Evolutionary conservation across 2,113 vertebrate species (phyloP).

Genomic region (Sula dactylatra): DNA sequence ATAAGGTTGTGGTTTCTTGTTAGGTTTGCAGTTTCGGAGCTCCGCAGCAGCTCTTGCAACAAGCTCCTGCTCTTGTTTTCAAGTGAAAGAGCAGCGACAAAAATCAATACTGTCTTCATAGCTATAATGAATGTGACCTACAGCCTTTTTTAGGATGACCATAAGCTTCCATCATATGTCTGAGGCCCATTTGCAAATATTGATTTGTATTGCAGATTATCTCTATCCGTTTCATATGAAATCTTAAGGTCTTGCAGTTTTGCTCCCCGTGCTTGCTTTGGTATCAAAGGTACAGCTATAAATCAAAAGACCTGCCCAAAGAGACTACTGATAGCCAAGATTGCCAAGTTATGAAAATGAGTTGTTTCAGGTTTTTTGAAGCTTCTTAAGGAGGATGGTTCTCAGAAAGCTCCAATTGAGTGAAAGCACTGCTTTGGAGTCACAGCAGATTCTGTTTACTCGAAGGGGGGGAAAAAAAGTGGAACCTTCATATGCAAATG

Average conservation of each 20-base stretch:
- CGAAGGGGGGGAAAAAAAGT: constrained; percentile 1
- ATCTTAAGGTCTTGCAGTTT: constrained; percentile 15
- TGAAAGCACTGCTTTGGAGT: constrained; percentile 55
- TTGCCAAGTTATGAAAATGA: background rate
- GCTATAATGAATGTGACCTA: constrained; percentile 29
- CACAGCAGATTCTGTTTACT: constrained; percentile 68
- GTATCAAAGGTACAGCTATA: constrained; percentile 1
- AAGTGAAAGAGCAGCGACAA: background rate
- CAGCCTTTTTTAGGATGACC: constrained; percentile 36
- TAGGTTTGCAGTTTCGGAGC: background rate
- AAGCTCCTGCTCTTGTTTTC: background rate
- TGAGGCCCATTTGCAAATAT: constrained; percentile 43
- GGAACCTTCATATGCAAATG: constrained; percentile 81
- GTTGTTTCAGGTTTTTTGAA: background rate
- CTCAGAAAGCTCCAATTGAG: constrained; percentile 30
- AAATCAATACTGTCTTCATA: constrained; percentile 37
- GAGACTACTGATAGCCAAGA: background rate
- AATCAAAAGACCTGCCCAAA: background rate
- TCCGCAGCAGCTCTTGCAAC: background rate
- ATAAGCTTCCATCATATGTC: background rate
- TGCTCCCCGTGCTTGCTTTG: background rate
- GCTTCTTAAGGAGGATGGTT: constrained; percentile 11
- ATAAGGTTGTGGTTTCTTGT: background rate
- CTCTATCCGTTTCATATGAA: constrained; percentile 14
- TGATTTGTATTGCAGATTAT: constrained; percentile 29